These are phyloP conservation scores for Cydia pomonella DNA, from an alignment of 1,140 invertebrate genomes.

Conservation along the genomic window DNA sequence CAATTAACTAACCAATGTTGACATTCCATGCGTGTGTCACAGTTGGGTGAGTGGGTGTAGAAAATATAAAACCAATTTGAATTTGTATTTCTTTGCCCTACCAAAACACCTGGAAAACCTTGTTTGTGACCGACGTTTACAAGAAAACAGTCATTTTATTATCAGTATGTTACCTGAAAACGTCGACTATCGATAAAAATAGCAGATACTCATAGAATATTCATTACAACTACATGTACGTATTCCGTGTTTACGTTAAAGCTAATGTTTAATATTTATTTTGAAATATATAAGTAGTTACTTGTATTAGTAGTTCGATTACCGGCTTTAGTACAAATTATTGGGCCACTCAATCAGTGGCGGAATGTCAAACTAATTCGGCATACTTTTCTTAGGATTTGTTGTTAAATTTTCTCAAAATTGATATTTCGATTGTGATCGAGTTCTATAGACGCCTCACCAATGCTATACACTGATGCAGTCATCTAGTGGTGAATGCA, in stretches of 20 bases:
- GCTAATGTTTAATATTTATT: neutral
- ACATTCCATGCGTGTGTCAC: conserved; percentile 12
- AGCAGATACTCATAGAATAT: conserved; percentile 2
- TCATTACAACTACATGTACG: neutral
- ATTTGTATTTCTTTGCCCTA: neutral
- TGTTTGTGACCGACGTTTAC: neutral
- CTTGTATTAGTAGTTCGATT: neutral
- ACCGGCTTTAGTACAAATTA: too few relatives aligned
- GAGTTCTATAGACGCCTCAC: too few relatives aligned
- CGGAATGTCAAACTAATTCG: too few relatives aligned
- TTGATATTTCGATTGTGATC: too few relatives aligned
- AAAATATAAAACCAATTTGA: neutral
- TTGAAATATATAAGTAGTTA: neutral
- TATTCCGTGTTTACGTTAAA: neutral
- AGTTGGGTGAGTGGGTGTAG: neutral
- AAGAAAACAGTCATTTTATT: neutral
- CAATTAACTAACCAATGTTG: conserved; percentile 19
- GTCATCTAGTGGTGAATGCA: too few relatives aligned
- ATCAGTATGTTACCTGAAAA: neutral
- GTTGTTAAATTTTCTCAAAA: too few relatives aligned
- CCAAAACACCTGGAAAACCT: too few relatives aligned
- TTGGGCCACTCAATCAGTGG: neutral
- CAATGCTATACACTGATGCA: too few relatives aligned
- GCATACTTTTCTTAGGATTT: too few relatives aligned
- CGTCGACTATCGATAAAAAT: neutral